phyloP scores from a whole-genome alignment of 2,797 vertebrate species.

The Myotis planiceps region DNA sequence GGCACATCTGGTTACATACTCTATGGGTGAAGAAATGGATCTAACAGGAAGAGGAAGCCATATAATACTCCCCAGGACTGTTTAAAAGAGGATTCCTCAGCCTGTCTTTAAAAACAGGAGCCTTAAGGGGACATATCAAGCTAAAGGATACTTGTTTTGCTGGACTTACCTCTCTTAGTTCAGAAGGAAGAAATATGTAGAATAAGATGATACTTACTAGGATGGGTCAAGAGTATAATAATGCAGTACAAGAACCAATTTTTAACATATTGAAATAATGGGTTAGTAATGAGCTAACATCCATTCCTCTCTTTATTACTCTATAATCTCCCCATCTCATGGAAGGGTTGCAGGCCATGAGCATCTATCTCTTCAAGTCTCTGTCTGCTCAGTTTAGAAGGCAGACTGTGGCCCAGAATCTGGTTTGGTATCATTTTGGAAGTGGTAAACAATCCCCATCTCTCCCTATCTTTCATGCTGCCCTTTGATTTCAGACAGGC shows the following conservation, averaged over 20 bases:
- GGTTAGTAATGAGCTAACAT: neutral
- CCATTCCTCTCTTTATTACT: neutral
- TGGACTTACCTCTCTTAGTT: neutral
- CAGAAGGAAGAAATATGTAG: slow-evolving; percentile 30
- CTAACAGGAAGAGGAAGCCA: slow-evolving; percentile 75
- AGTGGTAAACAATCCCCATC: neutral
- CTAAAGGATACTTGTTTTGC: slow-evolving; percentile 10
- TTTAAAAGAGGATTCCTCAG: slow-evolving; percentile 31
- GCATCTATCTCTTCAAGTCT: neutral
- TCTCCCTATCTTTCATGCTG: neutral
- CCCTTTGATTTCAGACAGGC: neutral
- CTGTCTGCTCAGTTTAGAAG: neutral
- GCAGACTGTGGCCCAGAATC: neutral
- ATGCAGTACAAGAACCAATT: neutral
- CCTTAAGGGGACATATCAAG: slow-evolving; percentile 43
- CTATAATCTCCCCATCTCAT: neutral
- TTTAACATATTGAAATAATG: neutral
- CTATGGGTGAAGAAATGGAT: slow-evolving; percentile 80
- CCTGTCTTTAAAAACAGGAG: slow-evolving; percentile 45
- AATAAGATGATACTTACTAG: neutral
- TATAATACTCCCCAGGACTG: slow-evolving; percentile 72
- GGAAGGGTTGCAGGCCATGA: too few species aligned
- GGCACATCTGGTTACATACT: slow-evolving; percentile 85
- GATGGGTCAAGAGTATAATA: neutral
- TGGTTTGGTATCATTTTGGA: neutral